Base-by-base conservation (phyloP, 2,797 vertebrate genomes). In the Tiaroga cobitis region DNA sequence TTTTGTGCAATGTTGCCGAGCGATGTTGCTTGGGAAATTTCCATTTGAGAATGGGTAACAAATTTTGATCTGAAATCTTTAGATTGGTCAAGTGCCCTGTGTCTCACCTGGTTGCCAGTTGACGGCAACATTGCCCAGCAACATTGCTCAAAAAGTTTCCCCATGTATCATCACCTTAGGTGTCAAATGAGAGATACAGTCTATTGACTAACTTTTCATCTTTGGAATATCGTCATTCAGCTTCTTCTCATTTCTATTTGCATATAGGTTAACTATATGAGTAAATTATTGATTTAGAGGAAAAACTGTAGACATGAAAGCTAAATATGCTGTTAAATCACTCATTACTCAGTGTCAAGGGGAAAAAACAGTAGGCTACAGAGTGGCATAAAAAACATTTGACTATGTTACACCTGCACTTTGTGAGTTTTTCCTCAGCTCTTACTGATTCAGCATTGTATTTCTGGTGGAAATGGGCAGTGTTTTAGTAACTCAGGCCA, bases 291-390 rank as follows among this genome's bases (percentile, higher is more conserved):
- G 87, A 87, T 51, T 54, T 37, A 15, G 90, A 89, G 24, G 3
- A 89, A 91, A 74, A 88, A 43, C 32, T 29, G 26, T 37, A n/a
- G 49, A 56, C 70, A 73, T n/a, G 29, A 46, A 21, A 41, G 56
- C 56, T 51, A 73, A 79, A 67, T 75, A 69, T 81, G 24, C 29
- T 70, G 91, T 83, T 70, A 85, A 90, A 92, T 93, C 89, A 90
- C 90, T 93, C 91, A 93, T 93, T 91, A 90, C 91, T 92, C 84
- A 77, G 90, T 91, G 32, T 59, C 51, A 59, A 76, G 51, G 21
- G 32, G 51, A 32, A 8, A 8, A 7, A 13, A 65, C 15, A 26
- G n/a, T 79, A 5, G 15, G 43, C 19, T 13, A 75, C 18, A 29
- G 18, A 75, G 73, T 61, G 49, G 34, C 16, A 69, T 56, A 39